Conservation (phyloP, 2,113 vertebrate species). For the Oncorhynchus keta region DNA sequence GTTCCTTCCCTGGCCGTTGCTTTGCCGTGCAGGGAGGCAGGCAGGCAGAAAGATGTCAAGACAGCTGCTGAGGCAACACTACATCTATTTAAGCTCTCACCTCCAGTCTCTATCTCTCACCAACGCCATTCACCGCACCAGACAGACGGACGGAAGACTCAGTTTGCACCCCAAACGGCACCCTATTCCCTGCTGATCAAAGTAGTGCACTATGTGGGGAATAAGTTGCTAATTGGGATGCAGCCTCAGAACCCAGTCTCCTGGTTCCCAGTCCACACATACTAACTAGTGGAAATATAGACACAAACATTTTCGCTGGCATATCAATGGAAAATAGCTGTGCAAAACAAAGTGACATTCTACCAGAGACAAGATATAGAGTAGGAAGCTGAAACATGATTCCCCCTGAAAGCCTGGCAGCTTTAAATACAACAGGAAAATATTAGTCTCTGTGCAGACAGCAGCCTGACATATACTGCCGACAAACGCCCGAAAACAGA, state of each 20-base stretch:
- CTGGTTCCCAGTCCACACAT: background rate
- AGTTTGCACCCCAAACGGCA: too few species aligned
- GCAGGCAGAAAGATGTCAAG: constrained; percentile 29
- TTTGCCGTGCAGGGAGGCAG: background rate
- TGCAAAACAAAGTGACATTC: constrained; percentile 34
- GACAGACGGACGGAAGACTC: too few species aligned
- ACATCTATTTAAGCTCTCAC: constrained; percentile 28
- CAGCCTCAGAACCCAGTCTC: too few species aligned
- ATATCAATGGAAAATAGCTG: constrained; percentile 31
- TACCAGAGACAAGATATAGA: constrained; percentile 30
- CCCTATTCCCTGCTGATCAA: too few species aligned
- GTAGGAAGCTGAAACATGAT: constrained; percentile 23
- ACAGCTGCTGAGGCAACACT: constrained; percentile 11
- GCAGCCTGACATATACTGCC: background rate
- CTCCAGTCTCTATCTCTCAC: constrained; percentile 13
- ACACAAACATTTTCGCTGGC: constrained; percentile 34
- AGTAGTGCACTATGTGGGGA: background rate
- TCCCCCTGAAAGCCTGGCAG: background rate
- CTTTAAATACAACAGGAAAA: constrained; percentile 46
- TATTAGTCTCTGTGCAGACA: constrained; percentile 31
- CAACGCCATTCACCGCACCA: constrained; percentile 32
- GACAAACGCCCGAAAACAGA: background rate
- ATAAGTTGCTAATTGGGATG: too few species aligned
- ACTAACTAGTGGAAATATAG: constrained; percentile 40
- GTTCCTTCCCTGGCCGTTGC: constrained; percentile 20